Evolutionary conservation across 2,797 vertebrate species (phyloP), one percentile per base, ranked within the genome.

Genomic region (Onychomys torridus): DNA sequence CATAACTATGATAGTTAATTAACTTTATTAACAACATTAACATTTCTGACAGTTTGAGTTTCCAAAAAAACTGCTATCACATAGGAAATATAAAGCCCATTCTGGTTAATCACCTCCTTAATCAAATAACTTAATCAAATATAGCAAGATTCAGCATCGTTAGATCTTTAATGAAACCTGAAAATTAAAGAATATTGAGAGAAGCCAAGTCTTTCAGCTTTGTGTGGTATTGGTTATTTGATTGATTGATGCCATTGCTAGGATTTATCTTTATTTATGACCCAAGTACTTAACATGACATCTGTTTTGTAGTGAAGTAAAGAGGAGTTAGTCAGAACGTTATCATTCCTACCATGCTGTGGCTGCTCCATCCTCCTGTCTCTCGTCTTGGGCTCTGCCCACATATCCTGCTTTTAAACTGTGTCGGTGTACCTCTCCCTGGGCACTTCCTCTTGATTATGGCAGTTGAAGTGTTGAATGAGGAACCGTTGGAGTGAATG

Each of bases 71-170:
- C 92, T 32, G n/a, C 25, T 11, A 9, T 97, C 19, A 52, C 32
- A 57, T 59, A 82, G 71, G 79, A 88, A 40, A 89, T 85, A 78
- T 78, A 84, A 93, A 59, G 46, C 23, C 63, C 34, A 40, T 93
- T 97, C 29, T 79, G 19, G 63, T 83, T 95, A 97, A 94, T 97
- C 59, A 75, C 52, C 59, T 97, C 76, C 81, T 93, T 97, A 84
- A 93, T 78, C 6, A 13, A 93, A 89, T 77, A 59, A 49, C 94
- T 85, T 43, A 75, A 75, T 75, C 21, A 75, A 40, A 75, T 12
- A 6, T 43, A 61, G 13, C 5, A 79, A 94, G 63, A 95, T 34
- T 82, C 61, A 89, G 21, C 52, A 89, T 81, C 49, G 13, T 14
- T 67, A 89, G 46, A 86, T 93, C n/a, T 91, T 95, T 89, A 91